Percentiles rank a stretch among this genome's conserved stretches.
Evolutionary conservation across 2,113 vertebrate genomes (phyloP).

Genomic region (Salvelinus fontinalis): DNA sequence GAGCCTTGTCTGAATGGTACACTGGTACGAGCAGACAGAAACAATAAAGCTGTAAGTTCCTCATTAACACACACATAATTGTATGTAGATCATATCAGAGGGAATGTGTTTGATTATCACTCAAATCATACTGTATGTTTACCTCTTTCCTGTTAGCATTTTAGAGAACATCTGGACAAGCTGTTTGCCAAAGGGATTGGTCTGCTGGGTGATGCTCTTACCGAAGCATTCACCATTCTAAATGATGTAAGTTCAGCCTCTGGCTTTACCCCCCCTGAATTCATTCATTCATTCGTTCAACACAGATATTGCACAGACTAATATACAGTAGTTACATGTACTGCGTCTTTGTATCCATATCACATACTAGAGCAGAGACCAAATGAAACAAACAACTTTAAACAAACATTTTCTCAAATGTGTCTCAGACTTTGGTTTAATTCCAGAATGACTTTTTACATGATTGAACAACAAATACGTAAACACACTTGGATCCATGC

Average conservation of each 20-base stretch:
- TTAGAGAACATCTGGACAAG: slow-evolving; percentile 95
- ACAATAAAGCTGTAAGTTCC: slow-evolving; percentile 92
- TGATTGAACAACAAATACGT: slow-evolving; percentile 31
- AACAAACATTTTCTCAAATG: no score
- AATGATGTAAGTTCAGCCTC: slow-evolving; percentile 79
- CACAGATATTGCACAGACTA: no score
- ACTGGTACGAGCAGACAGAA: slow-evolving; percentile 92
- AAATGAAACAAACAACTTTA: not conserved
- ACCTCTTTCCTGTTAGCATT: slow-evolving; percentile 80
- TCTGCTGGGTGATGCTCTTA: slow-evolving; percentile 91
- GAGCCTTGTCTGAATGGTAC: slow-evolving; percentile 97
- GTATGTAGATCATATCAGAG: slow-evolving; percentile 3
- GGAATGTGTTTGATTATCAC: slow-evolving; percentile 18
- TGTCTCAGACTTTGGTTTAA: no score
- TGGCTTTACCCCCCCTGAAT: slow-evolving; percentile 9
- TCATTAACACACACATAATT: slow-evolving; percentile 20
- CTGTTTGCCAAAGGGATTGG: slow-evolving; percentile 97
- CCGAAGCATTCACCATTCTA: slow-evolving; percentile 93
- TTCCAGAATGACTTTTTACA: slow-evolving; percentile 1
- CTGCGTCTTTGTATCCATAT: no score
- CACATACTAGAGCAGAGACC: no score
- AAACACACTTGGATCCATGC: slow-evolving; percentile 45
- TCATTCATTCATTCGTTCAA: slow-evolving; percentile 21
- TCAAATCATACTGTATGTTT: slow-evolving; percentile 9
- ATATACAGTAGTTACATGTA: no score